These are phyloP conservation scores for Amblyornis subalaris DNA, from an alignment of 2,113 vertebrate species.

Conservation along the genomic window DNA sequence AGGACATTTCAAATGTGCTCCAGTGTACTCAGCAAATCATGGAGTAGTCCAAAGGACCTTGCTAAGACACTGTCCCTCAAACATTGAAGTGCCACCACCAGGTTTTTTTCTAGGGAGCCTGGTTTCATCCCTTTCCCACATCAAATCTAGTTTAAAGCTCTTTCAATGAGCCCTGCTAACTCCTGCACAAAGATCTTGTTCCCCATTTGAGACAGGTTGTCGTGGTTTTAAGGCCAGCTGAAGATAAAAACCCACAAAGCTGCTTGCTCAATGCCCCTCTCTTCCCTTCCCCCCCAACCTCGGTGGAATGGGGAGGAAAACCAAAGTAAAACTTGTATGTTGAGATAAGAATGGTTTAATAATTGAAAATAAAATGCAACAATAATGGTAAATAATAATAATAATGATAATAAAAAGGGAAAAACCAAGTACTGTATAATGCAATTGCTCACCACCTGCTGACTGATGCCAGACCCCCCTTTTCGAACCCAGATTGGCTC, in stretches of 20 bases:
- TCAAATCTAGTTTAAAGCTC: not conserved
- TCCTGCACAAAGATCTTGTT: not conserved
- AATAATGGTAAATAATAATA: no score
- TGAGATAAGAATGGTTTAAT: no score
- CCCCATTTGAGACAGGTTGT: not conserved
- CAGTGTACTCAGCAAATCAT: not conserved
- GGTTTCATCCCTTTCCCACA: not conserved
- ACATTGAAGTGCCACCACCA: not conserved
- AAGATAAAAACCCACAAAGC: not conserved
- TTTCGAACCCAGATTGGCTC: not conserved
- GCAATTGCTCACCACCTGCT: no score
- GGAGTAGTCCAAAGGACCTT: not conserved
- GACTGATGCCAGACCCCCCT: no score
- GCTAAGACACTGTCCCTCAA: not conserved
- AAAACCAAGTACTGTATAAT: no score
- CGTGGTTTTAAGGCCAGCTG: not conserved
- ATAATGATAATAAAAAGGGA: no score
- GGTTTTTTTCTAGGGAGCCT: not conserved
- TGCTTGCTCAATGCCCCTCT: not conserved
- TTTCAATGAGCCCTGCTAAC: not conserved
- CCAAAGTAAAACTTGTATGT: not conserved
- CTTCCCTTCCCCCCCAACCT: not conserved
- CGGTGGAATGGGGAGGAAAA: not conserved
- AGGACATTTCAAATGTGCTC: not conserved
- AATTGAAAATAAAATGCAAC: no score